Evolutionary conservation across 2,888 invertebrate genomes (phyloP), one percentile per base, ranked within the genome.

Genomic region (Platynereis dumerilii): DNA sequence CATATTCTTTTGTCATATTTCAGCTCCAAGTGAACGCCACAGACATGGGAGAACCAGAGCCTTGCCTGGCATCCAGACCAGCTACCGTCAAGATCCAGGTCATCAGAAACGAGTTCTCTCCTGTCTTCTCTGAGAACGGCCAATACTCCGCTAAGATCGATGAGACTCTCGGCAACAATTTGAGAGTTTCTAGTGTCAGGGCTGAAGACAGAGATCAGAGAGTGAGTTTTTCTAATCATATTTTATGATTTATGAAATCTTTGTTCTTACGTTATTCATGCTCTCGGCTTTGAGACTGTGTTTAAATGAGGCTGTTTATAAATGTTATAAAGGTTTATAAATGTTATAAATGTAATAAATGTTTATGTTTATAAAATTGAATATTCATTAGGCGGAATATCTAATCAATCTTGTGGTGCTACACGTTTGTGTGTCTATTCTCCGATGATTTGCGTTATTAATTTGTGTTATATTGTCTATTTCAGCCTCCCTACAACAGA

Each of bases 111-210:
- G 65, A 64, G 54, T 53, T 68, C 28, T 53, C 66, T 17, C 71
- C 68, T 10, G 54, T 45, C 22, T 74, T 72, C 67, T 68, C 72
- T 44, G 57, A 66, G 7, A 63, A 69, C 1, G 69, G 68, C 5
- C 65, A 60, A 29, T 72, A 72, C 66, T 22, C 15, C 12, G 64
- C 60, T 0, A 54, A 39, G 10, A 64, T 72, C 48, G 55, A 58
- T 12, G 72, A 72, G 55, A 61, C 67, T 28, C 12, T 52, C 10
- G 58, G 55, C 15, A 60, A 58, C 5, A 59, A 64, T 60, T 65
- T 52, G 66, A 39, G 60, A n/a, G 66, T 72, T 24, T 61, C 63
- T 3, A 28, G 60, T 10, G 67, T 71, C 10, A 24, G 34, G 3
- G 69, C 70, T 12, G 26, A 29, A 15, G 72, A 72, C 44, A 52